Evolutionary conservation across 2,797 vertebrate genomes (phyloP), one percentile per base, ranked within the genome.

Genomic region (Argya squamiceps): DNA sequence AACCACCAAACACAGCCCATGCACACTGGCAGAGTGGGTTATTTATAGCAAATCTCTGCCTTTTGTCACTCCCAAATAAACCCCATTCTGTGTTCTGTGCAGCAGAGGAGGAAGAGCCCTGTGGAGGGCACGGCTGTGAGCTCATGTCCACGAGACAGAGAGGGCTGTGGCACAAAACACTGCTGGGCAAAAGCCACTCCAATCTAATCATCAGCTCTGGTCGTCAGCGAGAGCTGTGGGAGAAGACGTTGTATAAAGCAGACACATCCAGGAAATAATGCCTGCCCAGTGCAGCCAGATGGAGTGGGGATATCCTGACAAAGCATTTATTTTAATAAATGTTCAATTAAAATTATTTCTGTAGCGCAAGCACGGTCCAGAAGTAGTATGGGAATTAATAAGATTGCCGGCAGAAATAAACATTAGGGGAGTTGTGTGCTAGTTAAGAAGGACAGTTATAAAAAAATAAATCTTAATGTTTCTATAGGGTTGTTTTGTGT

Each of bases 271-370:
- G 96, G 95, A 96, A 96, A 95, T 94, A 89, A 94, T 47, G 92
- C 69, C 92, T 86, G 92, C 60, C 94, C 96, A 68, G 92, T 41
- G 91, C 78, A 39, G 93, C 91, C 96, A 95, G 95, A 96, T 91
- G 90, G 92, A 92, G 79, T 64, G 95, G 77, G 95, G 88, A 90
- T 93, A 56, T 94, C 95, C 96, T 96, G 95, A 92, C 93, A 87
- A 89, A 95, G 90, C 91, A 95, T 97, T 94, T 94, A 15, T 97
- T 96, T 92, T 65, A 82, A 96, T 96, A 84, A 96, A 88, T 49
- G 90, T 93, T 96, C 96, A 91, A 91, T 96, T 95, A 96, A 80
- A 93, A 94, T 90, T 76, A 90, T 65, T 92, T 93, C 95, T 96
- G 93, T 86, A 26, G 84, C 7, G 36, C 93, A 64, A 93, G 87